Conservation (phyloP, 2,797 vertebrate genomes). For the Chromis chromis region DNA sequence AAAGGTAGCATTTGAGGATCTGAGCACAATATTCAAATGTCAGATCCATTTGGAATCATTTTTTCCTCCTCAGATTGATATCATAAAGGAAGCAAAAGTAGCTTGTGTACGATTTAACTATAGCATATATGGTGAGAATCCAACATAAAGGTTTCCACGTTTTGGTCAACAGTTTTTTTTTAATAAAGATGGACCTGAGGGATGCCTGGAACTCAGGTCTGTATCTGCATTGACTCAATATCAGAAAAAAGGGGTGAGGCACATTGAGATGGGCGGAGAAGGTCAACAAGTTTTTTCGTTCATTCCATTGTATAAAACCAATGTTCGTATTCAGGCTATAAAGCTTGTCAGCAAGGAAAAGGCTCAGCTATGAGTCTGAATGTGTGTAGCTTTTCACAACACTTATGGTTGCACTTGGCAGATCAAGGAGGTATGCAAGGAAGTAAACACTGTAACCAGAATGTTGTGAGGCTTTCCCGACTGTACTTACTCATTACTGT, state of each 20-base stretch:
- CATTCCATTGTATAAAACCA: slow-evolving; percentile 7
- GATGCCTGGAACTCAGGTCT: background rate
- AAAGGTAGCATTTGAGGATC: background rate
- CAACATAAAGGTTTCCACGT: background rate
- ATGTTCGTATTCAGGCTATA: slow-evolving; percentile 14
- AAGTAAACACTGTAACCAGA: slow-evolving; percentile 2
- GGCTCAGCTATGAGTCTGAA: background rate
- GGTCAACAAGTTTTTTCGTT: background rate
- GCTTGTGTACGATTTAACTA: background rate
- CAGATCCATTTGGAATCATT: slow-evolving; percentile 14
- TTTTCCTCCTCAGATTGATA: background rate
- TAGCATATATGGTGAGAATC: background rate
- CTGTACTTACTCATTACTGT: background rate
- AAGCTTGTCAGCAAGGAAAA: slow-evolving; percentile 8
- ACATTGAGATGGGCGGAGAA: slow-evolving; percentile 8
- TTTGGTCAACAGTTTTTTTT: slow-evolving; percentile 30
- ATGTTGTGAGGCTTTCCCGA: background rate
- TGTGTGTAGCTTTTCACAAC: slow-evolving; percentile 9
- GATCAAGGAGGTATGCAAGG: slow-evolving; percentile 3
- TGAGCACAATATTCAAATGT: slow-evolving; percentile 35
- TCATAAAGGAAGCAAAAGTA: slow-evolving; percentile 9
- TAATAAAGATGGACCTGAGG: background rate
- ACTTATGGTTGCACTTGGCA: slow-evolving; percentile 13
- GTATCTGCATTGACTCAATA: slow-evolving; percentile 9
- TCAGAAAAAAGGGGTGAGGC: slow-evolving; percentile 27